phyloP scores from a whole-genome alignment of 2,888 invertebrate species.

The Machimus rusticus region DNA sequence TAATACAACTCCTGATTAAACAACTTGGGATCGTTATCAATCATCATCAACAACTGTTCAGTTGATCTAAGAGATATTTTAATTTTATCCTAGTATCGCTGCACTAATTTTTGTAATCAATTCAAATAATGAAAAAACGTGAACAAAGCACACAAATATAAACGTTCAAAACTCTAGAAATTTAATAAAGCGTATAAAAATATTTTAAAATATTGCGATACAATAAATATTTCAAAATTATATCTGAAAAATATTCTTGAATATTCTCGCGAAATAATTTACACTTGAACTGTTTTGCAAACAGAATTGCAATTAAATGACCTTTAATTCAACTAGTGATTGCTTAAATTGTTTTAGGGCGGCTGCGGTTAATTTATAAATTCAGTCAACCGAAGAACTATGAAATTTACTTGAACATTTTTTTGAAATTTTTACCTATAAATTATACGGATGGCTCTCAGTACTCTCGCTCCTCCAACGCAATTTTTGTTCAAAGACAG shows the following conservation, averaged over 20 bases:
- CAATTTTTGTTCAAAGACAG: neutral
- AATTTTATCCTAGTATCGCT: too few relatives aligned
- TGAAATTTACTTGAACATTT: neutral
- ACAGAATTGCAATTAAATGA: neutral
- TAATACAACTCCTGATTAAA: too few relatives aligned
- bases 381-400: neutral
- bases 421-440: neutral
- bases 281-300: neutral
- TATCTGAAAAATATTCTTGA: neutral
- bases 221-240: neutral
- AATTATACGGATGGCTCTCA: neutral
- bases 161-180: neutral
- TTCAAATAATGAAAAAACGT: neutral
- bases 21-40: too few relatives aligned
- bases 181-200: neutral
- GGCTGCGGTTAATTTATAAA: neutral
- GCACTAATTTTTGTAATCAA: too few relatives aligned
- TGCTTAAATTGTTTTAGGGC: neutral
- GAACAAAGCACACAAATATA: neutral
- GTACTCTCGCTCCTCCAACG: neutral
- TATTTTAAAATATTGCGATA: neutral
- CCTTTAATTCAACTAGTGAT: neutral
- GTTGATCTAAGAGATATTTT: too few relatives aligned
- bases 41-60: too few relatives aligned
- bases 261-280: neutral